Percentiles rank a stretch among this genome's conserved stretches.
Evolutionary conservation across 35 echinoderm and acorn worm genomes (phyloP).

Genomic region (Heliocidaris erythrogramma): DNA sequence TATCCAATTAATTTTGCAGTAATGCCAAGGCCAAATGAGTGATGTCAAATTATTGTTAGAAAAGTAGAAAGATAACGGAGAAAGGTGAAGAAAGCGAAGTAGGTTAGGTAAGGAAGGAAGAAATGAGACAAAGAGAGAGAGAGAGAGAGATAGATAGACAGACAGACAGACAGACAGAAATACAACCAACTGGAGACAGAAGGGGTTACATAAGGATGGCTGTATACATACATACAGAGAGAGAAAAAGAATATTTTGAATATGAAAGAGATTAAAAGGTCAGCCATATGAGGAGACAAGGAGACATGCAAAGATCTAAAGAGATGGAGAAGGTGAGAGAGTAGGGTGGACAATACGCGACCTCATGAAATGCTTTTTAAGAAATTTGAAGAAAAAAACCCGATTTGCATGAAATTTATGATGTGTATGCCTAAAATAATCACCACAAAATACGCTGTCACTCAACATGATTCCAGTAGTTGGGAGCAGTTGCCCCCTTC

Average conservation of each 20-base stretch:
- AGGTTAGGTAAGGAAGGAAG: not conserved
- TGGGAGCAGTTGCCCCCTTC: too few relatives aligned
- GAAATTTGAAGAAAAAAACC: too few relatives aligned
- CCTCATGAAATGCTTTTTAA: too few relatives aligned
- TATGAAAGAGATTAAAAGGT: too few relatives aligned
- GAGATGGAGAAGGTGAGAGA: not conserved
- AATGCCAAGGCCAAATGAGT: conserved; percentile 8
- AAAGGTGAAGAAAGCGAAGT: not conserved
- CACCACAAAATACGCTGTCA: too few relatives aligned
- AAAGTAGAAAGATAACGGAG: not conserved
- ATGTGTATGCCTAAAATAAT: too few relatives aligned
- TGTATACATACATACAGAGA: too few relatives aligned
- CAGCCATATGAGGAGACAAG: not conserved
- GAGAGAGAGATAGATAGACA: not conserved
- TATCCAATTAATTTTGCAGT: conserved; percentile 19
- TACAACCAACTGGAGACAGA: not conserved
- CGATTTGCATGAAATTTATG: too few relatives aligned
- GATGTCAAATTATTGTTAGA: not conserved
- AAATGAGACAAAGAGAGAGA: conserved; percentile 20
- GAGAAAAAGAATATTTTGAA: not conserved
- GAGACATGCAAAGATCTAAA: not conserved
- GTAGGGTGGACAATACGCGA: too few relatives aligned
- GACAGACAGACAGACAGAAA: not conserved
- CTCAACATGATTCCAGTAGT: too few relatives aligned
- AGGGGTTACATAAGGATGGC: not conserved